These are phyloP conservation scores for Petaurus breviceps DNA, from an alignment of 2,113 vertebrate genomes.

Conservation along the genomic window DNA sequence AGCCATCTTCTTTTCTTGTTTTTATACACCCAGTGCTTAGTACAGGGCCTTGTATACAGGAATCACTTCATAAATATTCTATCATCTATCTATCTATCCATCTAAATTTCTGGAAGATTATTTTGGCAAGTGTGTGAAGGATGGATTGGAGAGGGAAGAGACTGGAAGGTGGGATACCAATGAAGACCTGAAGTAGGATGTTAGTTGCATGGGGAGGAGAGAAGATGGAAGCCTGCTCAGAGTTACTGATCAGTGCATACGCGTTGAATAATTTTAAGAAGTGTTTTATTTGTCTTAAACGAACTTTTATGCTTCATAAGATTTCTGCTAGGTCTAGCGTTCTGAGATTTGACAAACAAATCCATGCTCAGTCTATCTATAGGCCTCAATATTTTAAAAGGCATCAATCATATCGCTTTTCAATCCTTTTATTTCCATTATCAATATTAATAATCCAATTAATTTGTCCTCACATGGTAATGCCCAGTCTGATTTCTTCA, in stretches of 20 bases:
- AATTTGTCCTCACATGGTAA: background rate
- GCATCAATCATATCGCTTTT: background rate
- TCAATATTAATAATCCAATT: background rate
- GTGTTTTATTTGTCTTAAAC: background rate
- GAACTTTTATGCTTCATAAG: background rate
- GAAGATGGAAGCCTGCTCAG: background rate
- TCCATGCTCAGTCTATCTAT: background rate
- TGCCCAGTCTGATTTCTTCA: background rate
- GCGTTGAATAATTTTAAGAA: background rate
- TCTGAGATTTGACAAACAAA: background rate
- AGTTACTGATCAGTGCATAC: background rate
- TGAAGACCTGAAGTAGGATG: background rate
- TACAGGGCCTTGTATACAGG: background rate
- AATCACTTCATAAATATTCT: background rate
- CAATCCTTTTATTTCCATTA: background rate
- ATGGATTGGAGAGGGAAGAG: background rate
- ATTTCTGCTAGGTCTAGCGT: background rate
- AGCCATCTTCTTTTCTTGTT: background rate
- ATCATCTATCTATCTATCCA: background rate
- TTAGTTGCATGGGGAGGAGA: background rate
- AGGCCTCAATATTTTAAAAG: background rate
- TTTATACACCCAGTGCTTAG: background rate
- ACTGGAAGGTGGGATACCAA: background rate
- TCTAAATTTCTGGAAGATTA: background rate
- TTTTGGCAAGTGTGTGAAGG: background rate